These are phyloP conservation scores for Monoplex corrugatus DNA, from an alignment of 2,888 invertebrate species.

Conservation along the genomic window DNA sequence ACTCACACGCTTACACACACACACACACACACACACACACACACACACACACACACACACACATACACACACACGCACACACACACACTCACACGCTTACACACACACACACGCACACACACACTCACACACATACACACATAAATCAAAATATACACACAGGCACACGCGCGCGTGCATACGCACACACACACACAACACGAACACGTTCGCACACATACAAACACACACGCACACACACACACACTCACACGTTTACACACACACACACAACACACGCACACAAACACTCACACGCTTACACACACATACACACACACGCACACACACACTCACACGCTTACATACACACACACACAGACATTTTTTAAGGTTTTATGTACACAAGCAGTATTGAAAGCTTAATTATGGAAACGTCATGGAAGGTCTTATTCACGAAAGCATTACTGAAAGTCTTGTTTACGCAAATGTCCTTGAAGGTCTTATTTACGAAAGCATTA, in stretches of 20 bases:
- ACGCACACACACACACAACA: background rate
- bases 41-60: slow-evolving; percentile 48
- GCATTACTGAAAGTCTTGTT: no score
- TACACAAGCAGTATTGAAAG: no score
- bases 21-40: background rate
- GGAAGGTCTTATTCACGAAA: no score
- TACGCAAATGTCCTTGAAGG: no score
- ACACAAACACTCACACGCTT: background rate
- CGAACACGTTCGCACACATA: background rate
- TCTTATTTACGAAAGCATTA: no score
- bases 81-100: background rate
- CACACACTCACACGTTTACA: background rate
- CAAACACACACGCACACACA: background rate
- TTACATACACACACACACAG: background rate
- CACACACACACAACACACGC: background rate
- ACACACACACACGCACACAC: slow-evolving; percentile 8
- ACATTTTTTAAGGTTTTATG: background rate
- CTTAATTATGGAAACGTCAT: no score
- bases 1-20: background rate
- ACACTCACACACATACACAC: background rate
- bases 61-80: slow-evolving; percentile 39
- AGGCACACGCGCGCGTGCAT: background rate
- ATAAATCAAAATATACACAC: background rate
- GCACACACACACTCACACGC: background rate
- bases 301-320: background rate